Conservation (phyloP, 2,113 vertebrate genomes). For the Gadus chalcogrammus region DNA sequence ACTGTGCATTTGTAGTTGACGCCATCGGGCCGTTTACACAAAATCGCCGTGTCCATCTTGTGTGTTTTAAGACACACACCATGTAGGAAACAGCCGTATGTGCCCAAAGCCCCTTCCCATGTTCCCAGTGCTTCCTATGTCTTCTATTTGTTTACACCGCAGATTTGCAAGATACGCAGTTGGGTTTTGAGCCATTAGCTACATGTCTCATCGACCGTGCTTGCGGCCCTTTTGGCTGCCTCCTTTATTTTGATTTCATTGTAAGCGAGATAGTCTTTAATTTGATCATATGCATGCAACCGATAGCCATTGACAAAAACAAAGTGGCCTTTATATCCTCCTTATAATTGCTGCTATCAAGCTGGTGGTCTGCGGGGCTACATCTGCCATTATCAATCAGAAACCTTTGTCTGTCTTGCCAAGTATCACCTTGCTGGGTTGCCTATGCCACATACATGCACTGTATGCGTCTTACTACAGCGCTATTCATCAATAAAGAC, state of each 20-base stretch:
- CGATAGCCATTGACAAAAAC: slow-evolving; percentile 2
- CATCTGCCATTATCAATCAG: slow-evolving; percentile 63
- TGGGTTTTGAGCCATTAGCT: slow-evolving; percentile 60
- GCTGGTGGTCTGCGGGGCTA: slow-evolving; percentile 34
- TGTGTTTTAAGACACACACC: slow-evolving; percentile 7
- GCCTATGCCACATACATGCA: slow-evolving; percentile 25
- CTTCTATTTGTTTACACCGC: slow-evolving; percentile 71
- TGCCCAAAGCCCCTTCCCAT: slow-evolving; percentile 27
- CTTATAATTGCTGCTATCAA: slow-evolving; percentile 13
- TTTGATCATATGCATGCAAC: background rate
- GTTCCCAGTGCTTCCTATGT: slow-evolving; percentile 18
- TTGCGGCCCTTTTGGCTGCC: slow-evolving; percentile 24
- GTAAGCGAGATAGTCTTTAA: slow-evolving; percentile 10
- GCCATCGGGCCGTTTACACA: slow-evolving; percentile 4
- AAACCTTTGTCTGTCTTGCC: slow-evolving; percentile 65
- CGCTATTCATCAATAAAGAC: too few relatives aligned
- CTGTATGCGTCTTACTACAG: background rate
- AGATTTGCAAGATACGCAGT: slow-evolving; percentile 70
- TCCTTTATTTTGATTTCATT: slow-evolving; percentile 38
- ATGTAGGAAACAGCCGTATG: background rate
- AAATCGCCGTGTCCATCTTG: slow-evolving; percentile 37
- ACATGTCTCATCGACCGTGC: slow-evolving; percentile 34
- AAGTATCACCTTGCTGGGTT: slow-evolving; percentile 32
- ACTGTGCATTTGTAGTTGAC: slow-evolving; percentile 16
- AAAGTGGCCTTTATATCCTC: slow-evolving; percentile 7